Base-by-base conservation (phyloP, 1,140 invertebrate species). In the Aethina tumida region DNA sequence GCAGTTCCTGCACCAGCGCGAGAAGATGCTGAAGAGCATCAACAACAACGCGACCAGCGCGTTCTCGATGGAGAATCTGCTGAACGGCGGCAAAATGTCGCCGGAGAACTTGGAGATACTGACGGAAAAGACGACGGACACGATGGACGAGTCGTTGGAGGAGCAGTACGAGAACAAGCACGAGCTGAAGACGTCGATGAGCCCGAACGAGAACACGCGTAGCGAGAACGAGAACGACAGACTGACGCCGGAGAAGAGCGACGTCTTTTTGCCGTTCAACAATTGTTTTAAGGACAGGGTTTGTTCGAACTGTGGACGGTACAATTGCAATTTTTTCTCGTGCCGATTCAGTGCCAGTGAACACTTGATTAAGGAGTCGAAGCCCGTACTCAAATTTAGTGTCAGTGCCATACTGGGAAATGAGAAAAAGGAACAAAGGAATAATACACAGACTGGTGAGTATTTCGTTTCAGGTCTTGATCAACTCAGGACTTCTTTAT, bases 301-400 rank as follows among this genome's bases (percentile, higher is more conserved):
- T 21, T 62, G 60, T 39, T 54, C 58, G 35, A 57, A 55, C 47
- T 62, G 60, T 45, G 60, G 58, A 5, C 38, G 56, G n/a, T 48
- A 60, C 24, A 58, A 62, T 40, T 62, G 60, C 47, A 59, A 56
- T 39, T 55, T 52, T 39, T 53, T 60, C 29, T 56, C 59, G 26
- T 62, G 60, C 43, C 39, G 58, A 37, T 44, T 58, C 13, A 46
- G 39, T 29, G n/a, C n/a, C n/a, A 52, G 50, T 48, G 56, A 58
- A 20, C 48, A 27, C 39, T 32, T 50, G 26, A 53, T 55, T 13
- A 58, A 59, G 43, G 64, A 58, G 42, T 65, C 52, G 39, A 87
- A 85, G 52, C 86, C 86, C 0, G 75, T 86, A 48, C 70, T 93
- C 39, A 93, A 93, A 64, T 93, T 93, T 63, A 90, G 88, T 72